phyloP scores from a whole-genome alignment of 2,888 invertebrate species.

The Synanthedon vespiformis region DNA sequence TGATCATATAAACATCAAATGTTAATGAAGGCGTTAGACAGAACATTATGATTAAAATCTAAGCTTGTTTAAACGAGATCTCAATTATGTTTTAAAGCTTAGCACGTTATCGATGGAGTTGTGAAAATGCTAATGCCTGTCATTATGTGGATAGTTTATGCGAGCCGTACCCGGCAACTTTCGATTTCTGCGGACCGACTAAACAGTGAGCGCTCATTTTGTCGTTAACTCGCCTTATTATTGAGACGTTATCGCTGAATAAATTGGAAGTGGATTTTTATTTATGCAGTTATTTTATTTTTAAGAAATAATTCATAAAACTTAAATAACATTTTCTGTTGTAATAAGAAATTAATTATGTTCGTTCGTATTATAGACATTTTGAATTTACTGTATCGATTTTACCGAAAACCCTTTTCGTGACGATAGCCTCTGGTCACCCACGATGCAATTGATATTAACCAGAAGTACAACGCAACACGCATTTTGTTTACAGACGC shows the following conservation, averaged over 20 bases:
- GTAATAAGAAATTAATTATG: too few relatives aligned
- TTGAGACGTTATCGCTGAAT: constrained; percentile 20
- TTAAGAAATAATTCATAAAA: too few relatives aligned
- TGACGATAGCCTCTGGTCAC: not conserved
- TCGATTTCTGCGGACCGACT: constrained; percentile 13
- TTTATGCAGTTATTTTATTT: too few relatives aligned
- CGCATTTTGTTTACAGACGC: not conserved
- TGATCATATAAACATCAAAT: too few relatives aligned
- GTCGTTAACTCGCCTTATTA: not conserved
- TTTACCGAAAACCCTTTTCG: not conserved
- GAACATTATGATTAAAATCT: constrained; percentile 12
- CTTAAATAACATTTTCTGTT: too few relatives aligned
- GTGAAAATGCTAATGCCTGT: constrained; percentile 20
- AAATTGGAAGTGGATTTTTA: constrained; percentile 13
- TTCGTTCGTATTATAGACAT: too few relatives aligned
- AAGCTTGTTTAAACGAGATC: constrained; percentile 3
- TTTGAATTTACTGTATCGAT: too few relatives aligned
- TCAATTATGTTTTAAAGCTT: constrained; percentile 3
- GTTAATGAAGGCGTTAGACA: too few relatives aligned
- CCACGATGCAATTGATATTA: not conserved
- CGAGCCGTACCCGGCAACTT: constrained; percentile 9
- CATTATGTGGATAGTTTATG: constrained; percentile 17
- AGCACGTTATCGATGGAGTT: constrained; percentile 11
- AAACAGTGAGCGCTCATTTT: not conserved
- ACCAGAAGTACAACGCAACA: not conserved